Evolutionary conservation across 2,888 invertebrate species (phyloP), one percentile per base, ranked within the genome.

Genomic region (Enchytraeus crypticus): DNA sequence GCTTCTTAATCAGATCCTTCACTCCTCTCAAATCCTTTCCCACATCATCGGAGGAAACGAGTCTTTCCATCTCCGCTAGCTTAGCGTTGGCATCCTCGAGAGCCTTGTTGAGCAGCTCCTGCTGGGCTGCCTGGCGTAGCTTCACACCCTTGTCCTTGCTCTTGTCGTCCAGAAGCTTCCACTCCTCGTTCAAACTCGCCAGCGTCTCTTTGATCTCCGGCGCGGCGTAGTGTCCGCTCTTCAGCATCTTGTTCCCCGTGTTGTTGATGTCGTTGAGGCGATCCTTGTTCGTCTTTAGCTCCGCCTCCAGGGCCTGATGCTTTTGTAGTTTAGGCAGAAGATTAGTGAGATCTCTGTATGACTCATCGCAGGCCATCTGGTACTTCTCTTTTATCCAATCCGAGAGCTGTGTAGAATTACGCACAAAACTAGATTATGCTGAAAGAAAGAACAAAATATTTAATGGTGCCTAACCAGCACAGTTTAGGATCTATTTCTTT

Each of bases 361-460:
- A 92, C 78, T 95, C 92, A 72, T 96, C 95, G 1, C 87, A 86
- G 0, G 93, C 93, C 0, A 90, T 89, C 74, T 88, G 87, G 57
- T 88, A 85, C 80, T 97, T 97, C 73, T 95, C 95, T 29, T 86
- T 84, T 61, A 97, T 86, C 96, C 96, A 97, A 1, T 85, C 84
- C 53, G 87, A 85, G 11, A 95, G 80, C 79, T 80, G 67, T 1
- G 70, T 64, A 32, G 34, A 32, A 30, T 18, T 14, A 18, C 8
- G n/a, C n/a, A n/a, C n/a, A n/a, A n/a, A n/a, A n/a, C 18, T 38
- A 38, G 11, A 14, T 38, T 14, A 38, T 38, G 43, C 43, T 18
- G 11, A 14, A 11, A 38, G 23, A 8, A 46, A 23, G n/a, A 8
- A 4, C 46, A 8, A 46, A 23, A 21, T 21, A 47, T 2, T 51